Conservation (phyloP, 2,113 vertebrate species). For the Poeciliopsis retropinna region DNA sequence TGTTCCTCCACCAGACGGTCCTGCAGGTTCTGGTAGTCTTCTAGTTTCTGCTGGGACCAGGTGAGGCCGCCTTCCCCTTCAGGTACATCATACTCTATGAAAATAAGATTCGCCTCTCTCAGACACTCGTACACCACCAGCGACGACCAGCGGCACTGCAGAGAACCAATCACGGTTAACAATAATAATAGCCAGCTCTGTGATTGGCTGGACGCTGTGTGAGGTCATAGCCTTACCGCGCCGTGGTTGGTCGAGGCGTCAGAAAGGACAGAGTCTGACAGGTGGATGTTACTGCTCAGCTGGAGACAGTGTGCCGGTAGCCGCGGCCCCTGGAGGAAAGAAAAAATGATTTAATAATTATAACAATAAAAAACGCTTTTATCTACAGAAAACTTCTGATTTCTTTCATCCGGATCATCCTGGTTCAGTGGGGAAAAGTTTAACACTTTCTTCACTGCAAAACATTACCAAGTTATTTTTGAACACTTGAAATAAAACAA, state of each 20-base stretch:
- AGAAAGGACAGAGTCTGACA: slow-evolving; percentile 31
- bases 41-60: slow-evolving; percentile 38
- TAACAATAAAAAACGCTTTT: background rate
- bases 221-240: slow-evolving; percentile 41
- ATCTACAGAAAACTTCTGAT: background rate
- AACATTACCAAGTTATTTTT: too few species aligned
- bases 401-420: background rate
- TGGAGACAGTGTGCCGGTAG: slow-evolving; percentile 35
- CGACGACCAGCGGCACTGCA: slow-evolving; percentile 43
- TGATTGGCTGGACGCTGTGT: slow-evolving; percentile 12
- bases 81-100: slow-evolving; percentile 2
- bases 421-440: background rate
- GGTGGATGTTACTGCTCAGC: slow-evolving; percentile 28
- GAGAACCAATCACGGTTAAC: slow-evolving; percentile 25
- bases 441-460: too few species aligned
- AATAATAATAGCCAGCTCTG: background rate
- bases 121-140: slow-evolving; percentile 39
- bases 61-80: slow-evolving; percentile 11
- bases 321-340: slow-evolving; percentile 3
- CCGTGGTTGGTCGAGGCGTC: background rate
- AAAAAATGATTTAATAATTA: background rate
- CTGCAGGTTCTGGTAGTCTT: slow-evolving; percentile 25
- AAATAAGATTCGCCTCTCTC: background rate
- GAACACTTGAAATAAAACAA: too few species aligned
- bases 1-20: slow-evolving; percentile 15